Evolutionary conservation across 2,797 vertebrate species (phyloP), one percentile per base, ranked within the genome.

Genomic region (Poecilia wingei): DNA sequence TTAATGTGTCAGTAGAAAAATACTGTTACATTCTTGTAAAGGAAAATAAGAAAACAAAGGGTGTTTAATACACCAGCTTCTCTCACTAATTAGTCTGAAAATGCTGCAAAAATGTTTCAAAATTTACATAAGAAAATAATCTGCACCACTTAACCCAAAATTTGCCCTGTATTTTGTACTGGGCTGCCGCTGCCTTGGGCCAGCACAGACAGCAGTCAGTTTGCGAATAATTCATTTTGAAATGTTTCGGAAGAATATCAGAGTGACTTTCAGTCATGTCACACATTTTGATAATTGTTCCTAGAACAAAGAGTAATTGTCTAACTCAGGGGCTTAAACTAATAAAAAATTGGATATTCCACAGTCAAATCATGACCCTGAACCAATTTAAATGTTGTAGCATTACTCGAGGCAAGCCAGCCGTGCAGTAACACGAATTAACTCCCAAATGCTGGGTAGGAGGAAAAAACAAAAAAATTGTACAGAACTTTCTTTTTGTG

Each of bases 331-430:
- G 49, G 39, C 66, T 84, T 81, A 45, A 69, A 59, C 45, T 69
- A 25, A 71, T n/a, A 84, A 61, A 39, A 12, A 61, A 47, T 36
- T 16, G 45, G 64, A 61, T 68, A 51, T 47, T 46, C 10, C 72
- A 51, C 49, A 80, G 61, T 79, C 73, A 78, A 16, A 80, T 81
- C 66, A 57, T 82, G 79, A 92, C 89, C 84, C 81, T 59, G 77
- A 82, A 71, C 72, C 84, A 88, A 86, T 93, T 89, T 88, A 88
- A 88, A 86, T 84, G 78, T 61, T 66, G 46, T 16, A 76, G 82
- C 68, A 68, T 79, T 84, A 92, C 77, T 86, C 83, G 78, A 78
- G 88, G 76, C 79, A 78, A 90, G 51, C 69, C 86, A 87, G 80
- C 78, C 81, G 79, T 90, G 80, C 72, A 80, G 73, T 87, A 90